A percentile compares a stretch with the other conserved stretches of the same genome.
Conservation (phyloP, 2,888 invertebrate genomes). For the Rhagonycha lutea region DNA sequence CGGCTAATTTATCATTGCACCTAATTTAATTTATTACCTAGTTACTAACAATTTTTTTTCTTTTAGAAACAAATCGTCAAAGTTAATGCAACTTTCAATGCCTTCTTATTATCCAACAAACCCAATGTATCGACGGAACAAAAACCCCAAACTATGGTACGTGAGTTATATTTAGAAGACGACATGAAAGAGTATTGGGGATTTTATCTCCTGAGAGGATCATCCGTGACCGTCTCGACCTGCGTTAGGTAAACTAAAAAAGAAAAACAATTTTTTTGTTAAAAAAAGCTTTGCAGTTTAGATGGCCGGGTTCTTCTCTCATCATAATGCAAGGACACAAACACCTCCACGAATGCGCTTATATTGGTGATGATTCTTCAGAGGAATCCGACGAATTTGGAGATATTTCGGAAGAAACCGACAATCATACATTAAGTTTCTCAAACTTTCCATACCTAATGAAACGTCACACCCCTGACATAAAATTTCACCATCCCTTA, state of each 20-base stretch:
- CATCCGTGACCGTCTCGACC: slow-evolving; percentile 73
- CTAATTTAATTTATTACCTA: too few relatives aligned
- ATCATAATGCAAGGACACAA: slow-evolving; percentile 78
- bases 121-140: slow-evolving; percentile 64
- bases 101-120: slow-evolving; percentile 67
- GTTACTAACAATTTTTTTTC: not conserved
- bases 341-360: slow-evolving; percentile 77
- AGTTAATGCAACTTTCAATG: slow-evolving; percentile 76
- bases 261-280: not conserved
- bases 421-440: slow-evolving; percentile 47
- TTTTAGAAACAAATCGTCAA: slow-evolving; percentile 66
- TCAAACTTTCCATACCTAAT: slow-evolving; percentile 67
- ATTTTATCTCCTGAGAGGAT: slow-evolving; percentile 75
- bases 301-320: slow-evolving; percentile 77
- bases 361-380: slow-evolving; percentile 79
- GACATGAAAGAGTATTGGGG: slow-evolving; percentile 87
- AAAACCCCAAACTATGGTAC: slow-evolving; percentile 69
- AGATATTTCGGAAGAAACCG: slow-evolving; percentile 45
- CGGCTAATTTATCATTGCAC: too few relatives aligned
- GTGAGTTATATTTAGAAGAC: slow-evolving; percentile 71
- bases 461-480: slow-evolving; percentile 65
- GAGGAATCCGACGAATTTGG: slow-evolving; percentile 70
- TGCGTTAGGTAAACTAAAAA: slow-evolving; percentile 67
- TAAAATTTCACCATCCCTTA: slow-evolving; percentile 64
- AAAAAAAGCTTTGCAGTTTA: slow-evolving; percentile 43